These are phyloP conservation scores for Hylaea fasciaria DNA, from an alignment of 2,888 invertebrate species.

Conservation along the genomic window DNA sequence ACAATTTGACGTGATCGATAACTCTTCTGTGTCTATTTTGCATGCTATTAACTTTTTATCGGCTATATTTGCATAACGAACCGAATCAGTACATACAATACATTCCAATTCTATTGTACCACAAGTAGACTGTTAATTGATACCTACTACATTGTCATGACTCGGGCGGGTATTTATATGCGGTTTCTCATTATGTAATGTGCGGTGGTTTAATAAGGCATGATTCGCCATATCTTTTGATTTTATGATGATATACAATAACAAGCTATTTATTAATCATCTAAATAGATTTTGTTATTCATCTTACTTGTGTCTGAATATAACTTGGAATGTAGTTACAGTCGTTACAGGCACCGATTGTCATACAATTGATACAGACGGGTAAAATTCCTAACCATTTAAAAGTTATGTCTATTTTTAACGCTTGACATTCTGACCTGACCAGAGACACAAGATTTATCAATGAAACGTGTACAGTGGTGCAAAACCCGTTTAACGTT, in stretches of 20 bases:
- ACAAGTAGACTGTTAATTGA: slow-evolving; percentile 27
- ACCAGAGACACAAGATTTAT: slow-evolving; percentile 56
- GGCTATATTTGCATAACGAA: slow-evolving; percentile 27
- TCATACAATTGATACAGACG: not conserved
- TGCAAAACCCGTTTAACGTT: slow-evolving; percentile 72
- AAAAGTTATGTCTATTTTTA: slow-evolving; percentile 28
- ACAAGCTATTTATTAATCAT: too few species aligned
- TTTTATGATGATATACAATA: slow-evolving; percentile 8
- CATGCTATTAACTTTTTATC: slow-evolving; percentile 29
- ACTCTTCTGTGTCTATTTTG: slow-evolving; percentile 21
- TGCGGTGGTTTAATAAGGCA: slow-evolving; percentile 23
- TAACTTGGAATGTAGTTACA: not conserved
- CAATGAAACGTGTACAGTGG: slow-evolving; percentile 66
- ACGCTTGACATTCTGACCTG: slow-evolving; percentile 50
- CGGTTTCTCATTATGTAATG: slow-evolving; percentile 22
- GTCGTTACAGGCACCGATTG: not conserved
- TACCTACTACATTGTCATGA: slow-evolving; percentile 27
- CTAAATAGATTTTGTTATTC: too few species aligned
- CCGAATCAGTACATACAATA: slow-evolving; percentile 10
- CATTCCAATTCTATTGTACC: slow-evolving; percentile 18
- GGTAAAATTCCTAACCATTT: slow-evolving; percentile 6
- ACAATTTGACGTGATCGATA: slow-evolving; percentile 21
- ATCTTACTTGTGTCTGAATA: not conserved
- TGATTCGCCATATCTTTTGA: slow-evolving; percentile 24
- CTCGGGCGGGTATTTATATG: slow-evolving; percentile 19